phyloP scores from a whole-genome alignment of 2,113 vertebrate genomes.

The Ammodytes dubius region DNA sequence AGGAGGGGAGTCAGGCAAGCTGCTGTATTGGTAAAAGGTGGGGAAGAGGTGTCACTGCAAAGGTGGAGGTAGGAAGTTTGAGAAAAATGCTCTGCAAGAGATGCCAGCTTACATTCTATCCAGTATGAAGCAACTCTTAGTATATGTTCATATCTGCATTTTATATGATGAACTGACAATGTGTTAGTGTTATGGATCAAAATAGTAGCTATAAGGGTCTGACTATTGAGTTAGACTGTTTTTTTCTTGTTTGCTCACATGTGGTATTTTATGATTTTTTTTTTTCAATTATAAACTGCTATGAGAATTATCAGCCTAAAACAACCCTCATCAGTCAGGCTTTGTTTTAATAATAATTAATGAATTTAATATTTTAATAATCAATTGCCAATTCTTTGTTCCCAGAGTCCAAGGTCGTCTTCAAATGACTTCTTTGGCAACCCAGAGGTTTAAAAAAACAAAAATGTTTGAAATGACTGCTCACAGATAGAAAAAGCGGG shows the following conservation, averaged over 20 bases:
- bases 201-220: not conserved
- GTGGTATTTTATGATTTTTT: too few relatives aligned
- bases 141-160: not conserved
- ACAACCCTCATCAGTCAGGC: not conserved
- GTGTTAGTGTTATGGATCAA: not conserved
- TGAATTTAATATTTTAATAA: too few relatives aligned
- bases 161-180: not conserved
- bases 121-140: constrained; percentile 7
- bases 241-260: not conserved
- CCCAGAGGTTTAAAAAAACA: not conserved
- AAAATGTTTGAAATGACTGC: not conserved
- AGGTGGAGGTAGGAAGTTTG: constrained; percentile 33
- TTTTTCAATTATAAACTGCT: not conserved
- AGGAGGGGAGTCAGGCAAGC: constrained; percentile 33
- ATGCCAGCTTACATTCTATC: constrained; percentile 27
- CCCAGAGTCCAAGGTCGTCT: not conserved
- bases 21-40: constrained; percentile 51
- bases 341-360: not conserved
- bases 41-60: constrained; percentile 43
- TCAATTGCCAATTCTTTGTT: too few relatives aligned
- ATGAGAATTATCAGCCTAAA: not conserved
- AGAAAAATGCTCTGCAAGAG: constrained; percentile 18
- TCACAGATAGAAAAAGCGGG: not conserved
- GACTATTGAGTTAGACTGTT: too few relatives aligned
- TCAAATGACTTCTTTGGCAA: not conserved